Conservation (phyloP, 2,113 vertebrate species). For the Sprattus sprattus region DNA sequence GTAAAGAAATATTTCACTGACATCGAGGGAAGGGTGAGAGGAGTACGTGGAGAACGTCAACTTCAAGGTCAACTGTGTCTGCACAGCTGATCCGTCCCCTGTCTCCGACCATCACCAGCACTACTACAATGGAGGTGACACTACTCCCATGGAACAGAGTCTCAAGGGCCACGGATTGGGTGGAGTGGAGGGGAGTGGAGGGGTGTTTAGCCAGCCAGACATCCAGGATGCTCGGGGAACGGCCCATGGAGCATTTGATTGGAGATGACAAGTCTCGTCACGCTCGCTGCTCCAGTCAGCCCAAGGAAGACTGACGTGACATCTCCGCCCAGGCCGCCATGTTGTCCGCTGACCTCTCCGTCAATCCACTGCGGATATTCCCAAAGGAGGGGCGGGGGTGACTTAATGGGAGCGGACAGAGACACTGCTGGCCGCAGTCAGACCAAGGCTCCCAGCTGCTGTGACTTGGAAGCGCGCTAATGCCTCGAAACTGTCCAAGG, state of each 20-base stretch:
- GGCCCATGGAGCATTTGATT: slow-evolving; percentile 24
- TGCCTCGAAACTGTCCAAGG: neutral
- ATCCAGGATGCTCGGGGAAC: slow-evolving; percentile 15
- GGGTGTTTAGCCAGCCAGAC: neutral
- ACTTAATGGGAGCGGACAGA: slow-evolving; percentile 34
- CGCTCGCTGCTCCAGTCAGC: slow-evolving; percentile 22
- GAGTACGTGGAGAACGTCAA: slow-evolving; percentile 22
- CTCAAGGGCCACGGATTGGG: slow-evolving; percentile 19
- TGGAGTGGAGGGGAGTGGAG: neutral
- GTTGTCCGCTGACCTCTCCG: slow-evolving; percentile 36
- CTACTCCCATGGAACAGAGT: slow-evolving; percentile 23
- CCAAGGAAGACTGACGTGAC: neutral
- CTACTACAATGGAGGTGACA: slow-evolving; percentile 30
- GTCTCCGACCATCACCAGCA: slow-evolving; percentile 38
- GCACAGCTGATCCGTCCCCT: slow-evolving; percentile 24
- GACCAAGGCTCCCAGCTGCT: slow-evolving; percentile 21
- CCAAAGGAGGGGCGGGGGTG: slow-evolving; percentile 2
- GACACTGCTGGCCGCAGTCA: neutral
- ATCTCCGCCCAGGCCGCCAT: neutral
- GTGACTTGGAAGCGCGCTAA: neutral
- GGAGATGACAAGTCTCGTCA: slow-evolving; percentile 40
- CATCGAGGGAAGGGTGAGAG: slow-evolving; percentile 5
- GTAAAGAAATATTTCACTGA: neutral
- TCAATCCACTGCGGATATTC: slow-evolving; percentile 25
- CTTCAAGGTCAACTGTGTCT: slow-evolving; percentile 34